A percentile compares a stretch with the other conserved stretches of the same genome.
Conservation (phyloP, 2,888 invertebrate species). For the Sympetrum striolatum region DNA sequence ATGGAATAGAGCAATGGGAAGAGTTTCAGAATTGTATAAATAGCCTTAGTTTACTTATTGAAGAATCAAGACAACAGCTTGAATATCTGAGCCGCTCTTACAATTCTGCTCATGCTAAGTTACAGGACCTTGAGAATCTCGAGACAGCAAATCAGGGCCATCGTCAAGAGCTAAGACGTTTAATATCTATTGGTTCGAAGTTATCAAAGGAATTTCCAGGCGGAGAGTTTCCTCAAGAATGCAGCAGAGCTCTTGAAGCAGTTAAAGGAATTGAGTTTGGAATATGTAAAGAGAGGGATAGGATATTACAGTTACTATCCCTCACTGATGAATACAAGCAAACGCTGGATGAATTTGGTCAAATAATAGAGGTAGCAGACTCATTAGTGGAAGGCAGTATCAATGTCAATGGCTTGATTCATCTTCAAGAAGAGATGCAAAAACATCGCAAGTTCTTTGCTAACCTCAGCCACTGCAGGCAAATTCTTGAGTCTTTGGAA, state of each 20-base stretch:
- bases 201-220: conserved; percentile 74
- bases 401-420: conserved; percentile 75
- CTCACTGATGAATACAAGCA: conserved; percentile 88
- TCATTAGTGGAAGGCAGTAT: conserved; percentile 79
- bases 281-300: conserved; percentile 75
- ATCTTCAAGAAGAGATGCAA: conserved; percentile 88
- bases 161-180: conserved; percentile 54
- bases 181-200: conserved; percentile 64
- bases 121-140: conserved; percentile 73
- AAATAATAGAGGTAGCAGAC: conserved; percentile 85
- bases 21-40: conserved; percentile 72
- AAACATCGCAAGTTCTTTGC: conserved; percentile 89
- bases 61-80: conserved; percentile 61
- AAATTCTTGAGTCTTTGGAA: conserved; percentile 82
- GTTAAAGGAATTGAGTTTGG: conserved; percentile 71
- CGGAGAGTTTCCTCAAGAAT: conserved; percentile 71
- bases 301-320: conserved; percentile 75
- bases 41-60: conserved; percentile 64
- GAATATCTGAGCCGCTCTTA: conserved; percentile 69
- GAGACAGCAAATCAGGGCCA: conserved; percentile 72
- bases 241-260: conserved; percentile 71
- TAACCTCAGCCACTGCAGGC: conserved; percentile 84
- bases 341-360: conserved; percentile 83
- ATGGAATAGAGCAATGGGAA: conserved; percentile 73
- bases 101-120: conserved; percentile 70